Conservation (phyloP, 1,140 invertebrate species). For the Megathymus violae region DNA sequence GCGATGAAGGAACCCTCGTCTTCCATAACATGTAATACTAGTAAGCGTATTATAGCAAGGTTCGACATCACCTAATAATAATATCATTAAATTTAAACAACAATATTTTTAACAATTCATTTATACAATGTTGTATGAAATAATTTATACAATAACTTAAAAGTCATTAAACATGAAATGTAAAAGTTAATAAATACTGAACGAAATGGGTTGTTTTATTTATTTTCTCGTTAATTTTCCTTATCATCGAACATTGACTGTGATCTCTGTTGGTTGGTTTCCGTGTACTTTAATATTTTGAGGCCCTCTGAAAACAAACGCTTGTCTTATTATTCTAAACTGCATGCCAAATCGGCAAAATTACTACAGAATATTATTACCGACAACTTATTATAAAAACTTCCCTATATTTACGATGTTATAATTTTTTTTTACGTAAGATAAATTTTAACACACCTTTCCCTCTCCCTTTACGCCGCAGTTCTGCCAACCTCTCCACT, state of each 20-base stretch:
- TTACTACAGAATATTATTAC: too few relatives aligned
- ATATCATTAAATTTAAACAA: conserved; percentile 50
- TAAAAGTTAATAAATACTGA: conserved; percentile 75
- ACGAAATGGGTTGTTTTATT: conserved; percentile 58
- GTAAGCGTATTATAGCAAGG: conserved; percentile 48
- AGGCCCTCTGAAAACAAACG: conserved; percentile 65
- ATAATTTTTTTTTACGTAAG: too few relatives aligned
- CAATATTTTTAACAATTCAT: conserved; percentile 47
- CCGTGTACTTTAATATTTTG: conserved; percentile 64
- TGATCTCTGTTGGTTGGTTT: conserved; percentile 57
- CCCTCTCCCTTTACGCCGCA: conserved; percentile 66
- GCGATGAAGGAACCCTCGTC: conserved; percentile 65
- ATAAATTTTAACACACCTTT: conserved; percentile 65
- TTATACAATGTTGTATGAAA: conserved; percentile 76
- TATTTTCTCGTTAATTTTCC: conserved; percentile 43
- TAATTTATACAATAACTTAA: conserved; percentile 78
- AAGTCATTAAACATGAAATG: conserved; percentile 68
- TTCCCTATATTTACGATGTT: too few relatives aligned
- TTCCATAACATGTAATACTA: conserved; percentile 73
- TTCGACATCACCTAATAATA: conserved; percentile 31
- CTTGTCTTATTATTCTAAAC: too few relatives aligned
- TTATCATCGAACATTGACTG: conserved; percentile 63
- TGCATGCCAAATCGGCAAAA: too few relatives aligned
- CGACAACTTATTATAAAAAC: too few relatives aligned
- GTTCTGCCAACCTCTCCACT: conserved; percentile 68